Evolutionary conservation across 2,797 vertebrate genomes (phyloP), one percentile per base, ranked within the genome.

Genomic region (Chiroxiphia lanceolata): DNA sequence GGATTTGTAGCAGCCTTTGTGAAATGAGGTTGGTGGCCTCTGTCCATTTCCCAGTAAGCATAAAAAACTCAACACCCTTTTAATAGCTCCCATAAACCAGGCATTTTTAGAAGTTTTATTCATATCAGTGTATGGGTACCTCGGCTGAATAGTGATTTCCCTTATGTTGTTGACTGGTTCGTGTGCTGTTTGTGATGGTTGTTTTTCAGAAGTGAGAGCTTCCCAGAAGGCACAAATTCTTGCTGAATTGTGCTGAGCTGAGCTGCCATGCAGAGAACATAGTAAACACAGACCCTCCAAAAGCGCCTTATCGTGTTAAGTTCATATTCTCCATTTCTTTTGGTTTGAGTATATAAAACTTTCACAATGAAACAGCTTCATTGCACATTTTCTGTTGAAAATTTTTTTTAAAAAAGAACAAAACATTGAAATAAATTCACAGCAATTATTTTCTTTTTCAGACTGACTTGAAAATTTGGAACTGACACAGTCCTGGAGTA

Each of bases 41-140:
- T 16, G 22, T 88, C 77, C 86, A 47, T 95, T 95, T 95, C 85
- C 65, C 61, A 47, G 27, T 47, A 79, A 88, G 60, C 34, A 3
- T 89, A 75, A 95, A 95, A 91, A 90, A 60, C 33, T 94, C 94
- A 91, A 54, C 80, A 82, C 61, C 36, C 36, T 79, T 91, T 83
- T 77, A 95, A 87, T 59, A 89, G 59, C 27, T 91, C 56, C 34
- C n/a, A 69, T 95, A 78, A 95, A 92, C 19, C 51, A 59, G 34
- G 34, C 16, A 6, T 59, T 93, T 83, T 75, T 23, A 48, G 29
- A 75, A 40, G 13, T 79, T 87, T 90, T 81, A 10, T 31, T 92
- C 53, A 1, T 77, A 74, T 89, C 87, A 74, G 13, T 23, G 9
- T 44, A 45, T 20, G 33, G 23, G 18, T 56, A 26, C 14, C 4